phyloP scores from a whole-genome alignment of 2,888 invertebrate species.

The Leucophenga maculata region DNA sequence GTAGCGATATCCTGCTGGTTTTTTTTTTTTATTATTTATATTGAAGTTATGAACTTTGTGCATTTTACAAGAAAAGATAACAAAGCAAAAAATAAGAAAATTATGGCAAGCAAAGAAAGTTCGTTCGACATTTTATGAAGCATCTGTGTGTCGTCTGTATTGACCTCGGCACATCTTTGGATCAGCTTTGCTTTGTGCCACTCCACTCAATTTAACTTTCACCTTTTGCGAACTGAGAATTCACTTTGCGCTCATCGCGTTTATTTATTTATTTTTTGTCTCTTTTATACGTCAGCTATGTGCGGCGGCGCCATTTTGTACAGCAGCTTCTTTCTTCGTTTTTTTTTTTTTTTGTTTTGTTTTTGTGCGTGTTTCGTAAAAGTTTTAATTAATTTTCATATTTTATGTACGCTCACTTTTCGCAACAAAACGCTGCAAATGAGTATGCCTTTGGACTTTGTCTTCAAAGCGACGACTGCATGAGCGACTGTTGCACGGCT shows the following conservation, averaged over 20 bases:
- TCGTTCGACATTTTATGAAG: slow-evolving; percentile 19
- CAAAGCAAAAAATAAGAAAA: slow-evolving; percentile 16
- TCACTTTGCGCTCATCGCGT: slow-evolving; percentile 3
- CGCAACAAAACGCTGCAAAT: slow-evolving; percentile 15
- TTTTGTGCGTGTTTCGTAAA: slow-evolving; percentile 42
- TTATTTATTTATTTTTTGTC: slow-evolving; percentile 5
- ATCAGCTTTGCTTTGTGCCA: not conserved
- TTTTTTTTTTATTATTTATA: too few relatives aligned
- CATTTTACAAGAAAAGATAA: slow-evolving; percentile 31
- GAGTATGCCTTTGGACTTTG: not conserved
- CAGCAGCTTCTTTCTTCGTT: slow-evolving; percentile 27
- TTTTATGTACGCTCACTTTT: slow-evolving; percentile 40
- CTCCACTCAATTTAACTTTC: slow-evolving; percentile 18
- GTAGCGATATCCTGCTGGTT: slow-evolving; percentile 69
- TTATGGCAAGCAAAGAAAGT: not conserved
- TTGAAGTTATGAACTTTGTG: slow-evolving; percentile 64
- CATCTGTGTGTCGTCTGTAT: not conserved
- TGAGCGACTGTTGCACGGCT: too few relatives aligned
- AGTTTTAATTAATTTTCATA: slow-evolving; percentile 65
- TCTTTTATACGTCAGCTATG: not conserved
- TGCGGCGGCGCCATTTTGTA: slow-evolving; percentile 29
- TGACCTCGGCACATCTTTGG: not conserved
- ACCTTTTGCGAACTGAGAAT: slow-evolving; percentile 12
- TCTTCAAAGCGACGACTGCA: not conserved
- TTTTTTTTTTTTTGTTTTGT: slow-evolving; percentile 34